Evolutionary conservation across 1,140 invertebrate species (phyloP), one percentile per base, ranked within the genome.

Genomic region (Penaeus vannamei): DNA sequence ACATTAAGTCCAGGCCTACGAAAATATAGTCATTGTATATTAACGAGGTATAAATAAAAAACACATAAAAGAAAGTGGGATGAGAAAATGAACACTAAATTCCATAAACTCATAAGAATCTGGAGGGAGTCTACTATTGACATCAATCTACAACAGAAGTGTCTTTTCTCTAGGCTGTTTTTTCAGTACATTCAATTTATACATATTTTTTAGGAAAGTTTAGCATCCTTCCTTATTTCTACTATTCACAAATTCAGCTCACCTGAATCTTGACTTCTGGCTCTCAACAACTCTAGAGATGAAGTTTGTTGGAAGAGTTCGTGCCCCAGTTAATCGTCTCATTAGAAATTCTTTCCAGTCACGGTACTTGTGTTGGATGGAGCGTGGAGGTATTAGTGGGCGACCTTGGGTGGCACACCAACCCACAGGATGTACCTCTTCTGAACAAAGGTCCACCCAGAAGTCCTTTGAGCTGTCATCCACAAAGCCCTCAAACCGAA

Each of bases 341-440:
- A 98, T 96, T 53, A 99, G 93, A 93, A 98, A 99, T 92, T 97
- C 97, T 93, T 98, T 98, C 98, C 98, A 99, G 94, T 99, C 98
- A 92, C 95, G 95, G 93, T 98, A 97, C 93, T 98, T 98, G 92
- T 97, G 95, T 93, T 98, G 96, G 91, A 94, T 94, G 64, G 92
- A 93, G 93, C 91, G 61, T 90, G 98, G 98, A 85, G 98, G 98
- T 92, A 98, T 98, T 0, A 99, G 93, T 14, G 97, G 97, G 93
- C 98, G 98, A 29, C 98, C 98, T 91, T 98, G 95, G 0, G 97
- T 97, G 2, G 98, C 98, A 94, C 98, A 99, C 98, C 98, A 99
- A 26, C 98, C 98, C 66, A 99, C 97, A 46, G 97, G 97, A 93
- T 99, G 97, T 42, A 99, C 97, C 92, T 97, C 96, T 85, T 97